These are phyloP conservation scores for Scolopax mira DNA, from an alignment of 2,113 vertebrate species.

Conservation along the genomic window DNA sequence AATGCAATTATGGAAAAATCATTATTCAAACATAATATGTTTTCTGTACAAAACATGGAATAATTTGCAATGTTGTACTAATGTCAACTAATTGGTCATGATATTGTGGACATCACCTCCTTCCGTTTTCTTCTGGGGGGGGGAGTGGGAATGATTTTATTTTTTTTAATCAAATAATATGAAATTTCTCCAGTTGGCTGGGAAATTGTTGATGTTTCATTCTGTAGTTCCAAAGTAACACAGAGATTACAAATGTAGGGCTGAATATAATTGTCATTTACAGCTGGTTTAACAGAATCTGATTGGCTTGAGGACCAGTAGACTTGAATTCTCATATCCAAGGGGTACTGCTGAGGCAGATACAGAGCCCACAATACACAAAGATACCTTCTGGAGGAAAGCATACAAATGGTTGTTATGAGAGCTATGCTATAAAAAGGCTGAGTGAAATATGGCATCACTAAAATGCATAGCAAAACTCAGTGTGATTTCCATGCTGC, in stretches of 20 bases:
- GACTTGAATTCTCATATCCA: background rate
- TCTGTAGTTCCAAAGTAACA: background rate
- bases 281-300: background rate
- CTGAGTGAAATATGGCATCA: slow-evolving; percentile 33
- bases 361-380: background rate
- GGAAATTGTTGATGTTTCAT: background rate
- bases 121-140: background rate
- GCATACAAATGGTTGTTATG: background rate
- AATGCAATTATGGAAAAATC: background rate
- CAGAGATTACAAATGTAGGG: background rate
- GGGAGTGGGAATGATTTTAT: background rate
- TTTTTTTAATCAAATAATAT: background rate
- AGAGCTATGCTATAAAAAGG: slow-evolving; percentile 2
- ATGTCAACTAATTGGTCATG: background rate
- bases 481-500: background rate
- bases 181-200: background rate
- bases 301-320: background rate
- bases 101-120: background rate
- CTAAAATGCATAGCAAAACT: slow-evolving; percentile 26
- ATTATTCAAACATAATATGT: background rate
- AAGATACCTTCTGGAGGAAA: background rate
- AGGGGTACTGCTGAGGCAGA: background rate
- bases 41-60: background rate
- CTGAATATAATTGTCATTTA: background rate
- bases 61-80: background rate